Evolutionary conservation across 1,140 invertebrate genomes (phyloP).

Genomic region (Ceratina japonica): DNA sequence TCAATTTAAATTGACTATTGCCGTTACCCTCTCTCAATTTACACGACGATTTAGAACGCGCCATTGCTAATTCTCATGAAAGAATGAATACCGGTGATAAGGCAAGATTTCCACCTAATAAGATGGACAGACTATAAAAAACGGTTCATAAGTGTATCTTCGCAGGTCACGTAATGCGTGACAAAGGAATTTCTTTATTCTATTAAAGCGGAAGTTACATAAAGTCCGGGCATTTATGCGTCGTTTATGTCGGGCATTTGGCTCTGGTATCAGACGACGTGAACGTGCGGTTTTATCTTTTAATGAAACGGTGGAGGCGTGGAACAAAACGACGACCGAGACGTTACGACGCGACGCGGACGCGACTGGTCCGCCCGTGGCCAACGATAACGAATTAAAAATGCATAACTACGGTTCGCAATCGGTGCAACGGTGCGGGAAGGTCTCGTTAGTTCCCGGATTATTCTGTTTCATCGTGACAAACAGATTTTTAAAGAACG

Average conservation of each 20-base stretch:
- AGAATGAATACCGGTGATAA: too few relatives aligned
- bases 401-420: neutral
- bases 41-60: too few relatives aligned
- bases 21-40: neutral
- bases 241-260: conserved; percentile 1
- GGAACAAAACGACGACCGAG: neutral
- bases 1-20: neutral
- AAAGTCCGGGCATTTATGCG: neutral
- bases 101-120: too few relatives aligned
- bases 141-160: too few relatives aligned
- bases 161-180: too few relatives aligned
- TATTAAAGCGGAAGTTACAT: neutral
- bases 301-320: conserved; percentile 6
- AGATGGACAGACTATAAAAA: too few relatives aligned
- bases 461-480: neutral
- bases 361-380: neutral
- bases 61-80: too few relatives aligned
- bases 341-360: conserved; percentile 3
- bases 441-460: neutral
- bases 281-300: conserved; percentile 27
- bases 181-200: conserved; percentile 8
- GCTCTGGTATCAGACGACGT: neutral
- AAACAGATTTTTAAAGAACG: neutral
- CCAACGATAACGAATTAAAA: conserved; percentile 23
- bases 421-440: neutral